Percentiles rank a stretch among this genome's conserved stretches.
phyloP scores from a whole-genome alignment of 2,113 vertebrate genomes.

The Sturnira hondurensis region DNA sequence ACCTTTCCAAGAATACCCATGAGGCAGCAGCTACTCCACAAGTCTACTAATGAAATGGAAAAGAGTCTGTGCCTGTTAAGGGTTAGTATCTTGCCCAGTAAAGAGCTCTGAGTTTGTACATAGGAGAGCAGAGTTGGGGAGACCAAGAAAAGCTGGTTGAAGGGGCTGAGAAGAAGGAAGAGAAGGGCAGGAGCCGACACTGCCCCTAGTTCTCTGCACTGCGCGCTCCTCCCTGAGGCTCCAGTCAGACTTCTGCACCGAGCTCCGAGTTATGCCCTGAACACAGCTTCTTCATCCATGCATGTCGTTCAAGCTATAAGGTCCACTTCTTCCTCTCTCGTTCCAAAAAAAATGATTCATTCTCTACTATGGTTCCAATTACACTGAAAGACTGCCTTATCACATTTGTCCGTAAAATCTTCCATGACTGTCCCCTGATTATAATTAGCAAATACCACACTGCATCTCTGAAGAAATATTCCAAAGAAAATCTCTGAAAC shows the following conservation, averaged over 20 bases:
- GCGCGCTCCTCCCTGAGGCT: background rate
- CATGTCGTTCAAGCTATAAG: background rate
- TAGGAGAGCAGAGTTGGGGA: background rate
- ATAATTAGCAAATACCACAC: background rate
- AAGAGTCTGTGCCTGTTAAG: background rate
- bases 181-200: background rate
- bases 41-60: constrained; percentile 20
- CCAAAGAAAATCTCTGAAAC: background rate
- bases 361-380: background rate
- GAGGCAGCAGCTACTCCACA: background rate
- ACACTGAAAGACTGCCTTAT: background rate
- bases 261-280: background rate
- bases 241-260: background rate
- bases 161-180: background rate
- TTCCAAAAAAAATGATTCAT: background rate
- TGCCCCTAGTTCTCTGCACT: background rate
- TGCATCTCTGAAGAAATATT: background rate
- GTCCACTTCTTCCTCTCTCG: background rate
- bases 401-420: background rate
- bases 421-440: background rate
- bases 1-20: constrained; percentile 9
- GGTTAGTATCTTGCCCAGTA: background rate
- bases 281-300: background rate
- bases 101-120: background rate
- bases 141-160: background rate